Evolutionary conservation across 2,113 vertebrate species (phyloP).

Genomic region (Pangasianodon gigas): DNA sequence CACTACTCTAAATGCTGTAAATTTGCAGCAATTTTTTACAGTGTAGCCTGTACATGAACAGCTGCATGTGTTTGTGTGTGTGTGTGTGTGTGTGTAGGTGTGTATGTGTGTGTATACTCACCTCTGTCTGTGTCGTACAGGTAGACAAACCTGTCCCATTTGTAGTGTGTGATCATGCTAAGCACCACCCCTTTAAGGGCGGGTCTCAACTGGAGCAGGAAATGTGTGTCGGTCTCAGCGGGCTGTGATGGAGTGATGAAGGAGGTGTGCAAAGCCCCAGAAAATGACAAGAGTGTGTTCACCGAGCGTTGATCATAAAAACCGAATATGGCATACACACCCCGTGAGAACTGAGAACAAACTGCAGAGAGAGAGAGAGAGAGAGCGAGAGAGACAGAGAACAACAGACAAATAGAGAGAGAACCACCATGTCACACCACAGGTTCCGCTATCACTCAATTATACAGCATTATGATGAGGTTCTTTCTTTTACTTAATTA

Average conservation of each 20-base stretch:
- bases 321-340: slow-evolving; percentile 97
- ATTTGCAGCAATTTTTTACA: neutral
- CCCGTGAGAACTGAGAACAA: slow-evolving; percentile 98
- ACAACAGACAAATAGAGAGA: neutral
- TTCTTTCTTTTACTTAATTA: too few relatives aligned
- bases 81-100: slow-evolving; percentile 5
- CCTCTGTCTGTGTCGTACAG: slow-evolving; percentile 97
- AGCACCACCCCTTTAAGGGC: slow-evolving; percentile 86
- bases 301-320: slow-evolving; percentile 99
- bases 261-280: slow-evolving; percentile 94
- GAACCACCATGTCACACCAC: neutral
- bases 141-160: slow-evolving; percentile 97
- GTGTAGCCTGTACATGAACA: neutral
- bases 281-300: slow-evolving; percentile 97
- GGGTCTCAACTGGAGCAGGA: slow-evolving; percentile 97
- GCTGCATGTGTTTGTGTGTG: neutral
- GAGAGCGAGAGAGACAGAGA: slow-evolving; percentile 1
- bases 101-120: slow-evolving; percentile 67
- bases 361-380: slow-evolving; percentile 72
- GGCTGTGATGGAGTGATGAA: slow-evolving; percentile 97
- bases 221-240: slow-evolving; percentile 92
- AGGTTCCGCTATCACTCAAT: neutral
- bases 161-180: slow-evolving; percentile 88
- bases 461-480: neutral
- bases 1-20: too few relatives aligned